Conservation (phyloP, 35 echinoderm and acorn worm genomes). For the Holothuria glaberrima region DNA sequence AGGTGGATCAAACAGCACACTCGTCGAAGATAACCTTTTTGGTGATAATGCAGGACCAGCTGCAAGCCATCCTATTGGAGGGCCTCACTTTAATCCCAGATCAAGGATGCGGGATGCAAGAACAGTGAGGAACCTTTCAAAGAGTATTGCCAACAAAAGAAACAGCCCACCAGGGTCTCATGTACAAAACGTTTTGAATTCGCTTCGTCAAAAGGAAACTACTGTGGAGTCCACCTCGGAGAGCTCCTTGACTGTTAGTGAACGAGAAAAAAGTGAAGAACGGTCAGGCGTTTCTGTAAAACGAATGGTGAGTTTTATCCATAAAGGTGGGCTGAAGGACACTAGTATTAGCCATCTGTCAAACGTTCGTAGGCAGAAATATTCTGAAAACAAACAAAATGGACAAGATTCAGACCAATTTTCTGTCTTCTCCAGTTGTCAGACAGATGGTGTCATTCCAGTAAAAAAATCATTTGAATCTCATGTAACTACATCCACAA, state of each 20-base stretch:
- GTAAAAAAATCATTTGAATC: not conserved
- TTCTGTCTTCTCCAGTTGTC: constrained; percentile 7
- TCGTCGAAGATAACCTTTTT: too few species aligned
- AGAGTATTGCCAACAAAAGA: not conserved
- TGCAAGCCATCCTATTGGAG: not conserved
- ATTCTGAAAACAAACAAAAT: not conserved
- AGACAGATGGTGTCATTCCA: not conserved
- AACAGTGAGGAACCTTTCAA: constrained; percentile 14
- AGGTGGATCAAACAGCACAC: too few species aligned
- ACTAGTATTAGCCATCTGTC: not conserved
- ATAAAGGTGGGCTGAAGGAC: constrained; percentile 30
- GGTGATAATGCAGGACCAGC: too few species aligned
- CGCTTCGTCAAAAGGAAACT: not conserved
- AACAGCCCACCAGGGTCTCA: constrained; percentile 24
- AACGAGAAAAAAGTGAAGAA: not conserved
- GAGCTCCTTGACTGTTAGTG: not conserved
- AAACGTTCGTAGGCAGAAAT: not conserved
- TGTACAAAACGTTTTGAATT: not conserved
- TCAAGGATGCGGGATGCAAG: constrained; percentile 34
- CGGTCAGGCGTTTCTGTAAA: constrained; percentile 33
- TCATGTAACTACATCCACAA: too few species aligned
- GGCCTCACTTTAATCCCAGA: constrained; percentile 38
- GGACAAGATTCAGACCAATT: not conserved
- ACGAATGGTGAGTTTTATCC: constrained; percentile 56
- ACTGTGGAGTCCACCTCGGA: not conserved